Base-by-base conservation (phyloP, 2,113 vertebrate species). In the Pelobates fuscus region DNA sequence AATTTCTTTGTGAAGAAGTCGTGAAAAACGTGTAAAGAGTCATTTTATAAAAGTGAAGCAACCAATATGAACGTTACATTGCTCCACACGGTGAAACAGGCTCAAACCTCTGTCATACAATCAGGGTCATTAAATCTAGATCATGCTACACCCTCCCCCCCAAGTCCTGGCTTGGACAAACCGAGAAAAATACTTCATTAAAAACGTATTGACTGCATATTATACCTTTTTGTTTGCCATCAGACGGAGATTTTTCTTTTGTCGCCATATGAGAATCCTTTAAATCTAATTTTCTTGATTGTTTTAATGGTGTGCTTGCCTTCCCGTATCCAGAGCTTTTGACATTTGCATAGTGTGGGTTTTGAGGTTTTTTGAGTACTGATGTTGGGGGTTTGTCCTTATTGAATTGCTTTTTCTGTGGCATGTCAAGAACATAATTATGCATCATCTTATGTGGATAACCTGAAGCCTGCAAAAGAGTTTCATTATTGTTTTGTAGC, bases 241-340 rank as follows among this genome's bases (percentile, higher is more conserved):
- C 77, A 82, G 81, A 66, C 70, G 84, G 76, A 10, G 84, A 83
- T 78, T 25, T 84, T 41, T 71, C 58, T 82, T 88, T 90, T 65
- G 77, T 68, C 71, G 89, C 77, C 80, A 85, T 52, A 37, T 57
- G 79, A 2, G 61, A 24, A 57, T 91, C 88, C 70, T 86, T 92
- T 60, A 77, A 74, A 43, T 78, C 30, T 81, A 87, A 87, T 77
- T 84, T 89, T 77, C 90, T 90, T 62, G 81, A 58, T 2, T 84
- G 77, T 65, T 90, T 92, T 23, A 84, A 76, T 15, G 77, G 66
- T 14, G 84, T 82, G 80, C 21, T 79, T 6, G 81, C 20, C 81
- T 88, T 92, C 25, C 89, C 89, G 77, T 89, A 90, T 23, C 89
- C 90, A 80, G 90, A 93, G 81, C 86, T 89, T 79, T 84, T 86